phyloP scores from a whole-genome alignment of 2,113 vertebrate genomes.

The Laterallus jamaicensis region DNA sequence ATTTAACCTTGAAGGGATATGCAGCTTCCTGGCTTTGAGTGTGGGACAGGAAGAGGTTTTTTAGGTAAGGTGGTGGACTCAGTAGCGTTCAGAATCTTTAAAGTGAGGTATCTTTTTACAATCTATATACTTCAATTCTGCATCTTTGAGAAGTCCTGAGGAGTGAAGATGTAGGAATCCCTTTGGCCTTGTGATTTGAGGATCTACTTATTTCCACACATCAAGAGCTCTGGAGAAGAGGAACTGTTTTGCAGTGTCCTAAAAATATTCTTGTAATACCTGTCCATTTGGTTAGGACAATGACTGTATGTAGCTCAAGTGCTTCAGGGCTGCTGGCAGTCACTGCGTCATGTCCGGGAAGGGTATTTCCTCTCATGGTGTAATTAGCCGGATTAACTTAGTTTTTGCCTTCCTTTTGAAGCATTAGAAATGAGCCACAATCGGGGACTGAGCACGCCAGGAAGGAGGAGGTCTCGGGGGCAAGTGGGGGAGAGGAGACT shows the following conservation, averaged over 20 bases:
- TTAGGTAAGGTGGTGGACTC: background rate
- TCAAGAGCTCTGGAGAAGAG: background rate
- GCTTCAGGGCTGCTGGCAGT: background rate
- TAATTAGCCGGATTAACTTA: background rate
- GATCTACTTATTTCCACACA: background rate
- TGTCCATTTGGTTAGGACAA: background rate
- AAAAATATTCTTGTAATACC: background rate
- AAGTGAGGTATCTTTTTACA: background rate
- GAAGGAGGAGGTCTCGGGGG: background rate
- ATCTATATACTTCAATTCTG: background rate
- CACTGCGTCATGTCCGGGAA: background rate
- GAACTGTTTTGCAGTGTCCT: background rate
- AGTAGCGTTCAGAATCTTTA: background rate
- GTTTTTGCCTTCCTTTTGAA: background rate
- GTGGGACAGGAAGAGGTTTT: background rate
- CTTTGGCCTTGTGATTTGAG: background rate
- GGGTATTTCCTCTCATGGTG: background rate
- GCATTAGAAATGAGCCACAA: background rate
- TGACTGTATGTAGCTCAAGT: rapidly evolving
- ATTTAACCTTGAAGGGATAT: conserved; percentile 13
- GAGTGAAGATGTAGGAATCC: background rate
- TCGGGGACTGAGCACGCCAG: background rate
- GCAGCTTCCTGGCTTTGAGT: background rate
- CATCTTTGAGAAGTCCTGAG: background rate
- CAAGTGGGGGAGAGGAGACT: background rate